Evolutionary conservation across 2,797 vertebrate genomes (phyloP), one percentile per base, ranked within the genome.

Genomic region (Epinephelus coioides): DNA sequence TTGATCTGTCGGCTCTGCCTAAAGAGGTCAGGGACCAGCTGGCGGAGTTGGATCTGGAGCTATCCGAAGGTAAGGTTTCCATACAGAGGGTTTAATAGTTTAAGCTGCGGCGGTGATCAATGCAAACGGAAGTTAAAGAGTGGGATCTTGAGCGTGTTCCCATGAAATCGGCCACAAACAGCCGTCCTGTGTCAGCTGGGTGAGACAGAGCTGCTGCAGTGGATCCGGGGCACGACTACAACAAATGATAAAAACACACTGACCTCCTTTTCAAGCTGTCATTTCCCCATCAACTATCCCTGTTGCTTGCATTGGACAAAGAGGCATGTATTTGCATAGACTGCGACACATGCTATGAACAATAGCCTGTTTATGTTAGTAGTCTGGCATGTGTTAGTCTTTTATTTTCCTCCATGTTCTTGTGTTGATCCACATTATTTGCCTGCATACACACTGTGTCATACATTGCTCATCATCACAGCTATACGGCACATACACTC

Each of bases 11-110:
- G 43, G 95, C 95, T 80, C 90, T 98, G 91, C 97, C 97, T 59
- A 96, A 96, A 91, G 97, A 98, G 94, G 97, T 99, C 93, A 96
- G 97, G 75, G 97, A 98, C 93, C 97, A 98, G 94, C 95, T 99
- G 95, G 97, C 98, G 61, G 98, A 99, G 95, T 93, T 99, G 95
- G 97, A 99, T 91, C 94, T 99, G 92, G 98, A 99, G 96, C 97
- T 99, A 19, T 98, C 97, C 49, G 98, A 99, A 94, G 98, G 98
- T 96, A 94, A 94, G 96, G 30, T 19, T 19, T 47, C 59, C 55
- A 14, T 8, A 56, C 61, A n/a, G 56, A 21, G 47, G 43, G 7
- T 5, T 56, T 17, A 38, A 30, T 9, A 43, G 43, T 63, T 46
- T 5, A 11, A 67, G 40, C 69, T 6, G 63, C 27, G 23, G 38